A percentile compares a stretch with the other conserved stretches of the same genome.
Conservation (phyloP, 2,888 invertebrate genomes). For the Dexiosoma caninum region DNA sequence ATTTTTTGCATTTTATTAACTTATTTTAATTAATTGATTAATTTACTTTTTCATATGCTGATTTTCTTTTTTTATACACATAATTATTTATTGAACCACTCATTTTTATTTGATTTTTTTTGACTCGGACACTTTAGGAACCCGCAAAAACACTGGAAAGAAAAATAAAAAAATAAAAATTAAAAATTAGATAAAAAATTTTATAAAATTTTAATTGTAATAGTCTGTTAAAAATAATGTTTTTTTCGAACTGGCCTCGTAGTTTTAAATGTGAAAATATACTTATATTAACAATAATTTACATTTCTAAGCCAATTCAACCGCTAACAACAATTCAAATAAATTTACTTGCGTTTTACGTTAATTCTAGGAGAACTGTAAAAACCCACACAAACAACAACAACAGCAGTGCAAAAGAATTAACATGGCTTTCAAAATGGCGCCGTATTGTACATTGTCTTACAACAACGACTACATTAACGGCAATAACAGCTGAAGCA, state of each 20-base stretch:
- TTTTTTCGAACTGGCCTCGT: neutral
- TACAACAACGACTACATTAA: constrained; percentile 27
- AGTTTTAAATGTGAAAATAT: neutral
- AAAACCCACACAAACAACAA: constrained; percentile 18
- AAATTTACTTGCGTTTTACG: constrained; percentile 65
- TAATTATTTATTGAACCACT: no score
- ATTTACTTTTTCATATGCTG: no score
- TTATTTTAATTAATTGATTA: no score
- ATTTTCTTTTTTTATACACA: no score
- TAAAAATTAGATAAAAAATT: no score
- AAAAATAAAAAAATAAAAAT: no score
- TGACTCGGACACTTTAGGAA: no score
- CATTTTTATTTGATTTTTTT: no score
- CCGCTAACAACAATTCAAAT: constrained; percentile 68
- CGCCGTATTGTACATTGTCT: constrained; percentile 52
- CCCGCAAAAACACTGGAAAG: no score
- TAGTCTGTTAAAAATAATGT: no score
- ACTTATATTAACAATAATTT: constrained; percentile 71
- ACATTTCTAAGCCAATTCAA: constrained; percentile 71
- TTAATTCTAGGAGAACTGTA: constrained; percentile 15
- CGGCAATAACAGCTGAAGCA: constrained; percentile 7
- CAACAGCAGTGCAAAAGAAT: constrained; percentile 21
- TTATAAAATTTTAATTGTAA: neutral
- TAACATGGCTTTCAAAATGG: constrained; percentile 64
- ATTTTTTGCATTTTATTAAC: no score